A percentile compares a stretch with the other conserved stretches of the same genome.
phyloP scores from a whole-genome alignment of 2,797 vertebrate species.

The Ataeniobius toweri region DNA sequence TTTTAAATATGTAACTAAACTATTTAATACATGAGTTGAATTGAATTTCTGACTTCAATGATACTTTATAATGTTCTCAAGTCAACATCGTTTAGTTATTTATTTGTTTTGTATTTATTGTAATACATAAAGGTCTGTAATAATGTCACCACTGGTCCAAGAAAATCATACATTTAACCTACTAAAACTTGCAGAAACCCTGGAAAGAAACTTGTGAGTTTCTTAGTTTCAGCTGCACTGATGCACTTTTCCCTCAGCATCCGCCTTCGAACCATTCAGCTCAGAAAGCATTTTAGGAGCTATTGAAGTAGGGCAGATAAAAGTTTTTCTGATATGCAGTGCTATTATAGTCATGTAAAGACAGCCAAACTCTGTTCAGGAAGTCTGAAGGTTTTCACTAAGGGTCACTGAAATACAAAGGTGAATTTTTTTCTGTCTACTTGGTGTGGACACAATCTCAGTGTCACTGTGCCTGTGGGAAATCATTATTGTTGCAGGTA shows the following conservation, averaged over 20 bases:
- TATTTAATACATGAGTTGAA: background rate
- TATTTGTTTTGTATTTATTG: background rate
- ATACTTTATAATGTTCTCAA: background rate
- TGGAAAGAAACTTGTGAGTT: slow-evolving; percentile 47
- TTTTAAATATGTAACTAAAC: background rate
- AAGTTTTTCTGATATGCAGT: slow-evolving; percentile 20
- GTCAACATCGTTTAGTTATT: background rate
- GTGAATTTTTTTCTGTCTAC: slow-evolving; percentile 19
- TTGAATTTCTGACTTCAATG: background rate
- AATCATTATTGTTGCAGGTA: slow-evolving; percentile 62
- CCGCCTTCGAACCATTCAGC: slow-evolving; percentile 57
- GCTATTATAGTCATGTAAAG: slow-evolving; percentile 12
- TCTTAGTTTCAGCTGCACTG: slow-evolving; percentile 41
- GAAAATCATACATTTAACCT: background rate
- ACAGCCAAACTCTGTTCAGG: slow-evolving; percentile 14
- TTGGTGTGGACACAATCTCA: slow-evolving; percentile 37
- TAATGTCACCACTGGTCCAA: background rate
- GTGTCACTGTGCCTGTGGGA: slow-evolving; percentile 55
- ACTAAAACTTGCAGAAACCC: slow-evolving; percentile 12
- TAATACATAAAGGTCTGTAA: too few relatives aligned
- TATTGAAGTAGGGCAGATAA: slow-evolving; percentile 50
- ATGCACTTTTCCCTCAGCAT: slow-evolving; percentile 49
- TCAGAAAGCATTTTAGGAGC: slow-evolving; percentile 51
- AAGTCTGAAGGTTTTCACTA: slow-evolving; percentile 9
- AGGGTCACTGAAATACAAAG: slow-evolving; percentile 7